These are phyloP conservation scores for Gastrophryne carolinensis DNA, from an alignment of 2,797 vertebrate species.

Conservation along the genomic window DNA sequence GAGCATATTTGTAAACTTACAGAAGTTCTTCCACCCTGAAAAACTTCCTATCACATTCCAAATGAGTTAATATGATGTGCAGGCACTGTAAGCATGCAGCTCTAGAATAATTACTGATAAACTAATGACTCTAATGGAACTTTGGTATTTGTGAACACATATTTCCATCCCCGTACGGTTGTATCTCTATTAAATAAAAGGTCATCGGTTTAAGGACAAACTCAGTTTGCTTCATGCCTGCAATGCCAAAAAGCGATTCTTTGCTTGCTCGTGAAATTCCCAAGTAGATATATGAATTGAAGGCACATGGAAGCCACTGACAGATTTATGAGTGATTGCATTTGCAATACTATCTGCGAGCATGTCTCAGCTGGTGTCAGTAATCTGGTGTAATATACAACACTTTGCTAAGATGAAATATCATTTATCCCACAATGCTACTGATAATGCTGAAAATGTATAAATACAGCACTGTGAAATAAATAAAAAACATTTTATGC, in stretches of 20 bases:
- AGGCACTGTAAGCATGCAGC: not conserved
- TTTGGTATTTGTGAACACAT: not conserved
- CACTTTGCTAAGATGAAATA: constrained; percentile 33
- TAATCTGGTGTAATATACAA: constrained; percentile 27
- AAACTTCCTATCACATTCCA: not conserved
- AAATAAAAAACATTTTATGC: not conserved
- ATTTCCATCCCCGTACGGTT: not conserved
- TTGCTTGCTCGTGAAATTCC: constrained; percentile 12
- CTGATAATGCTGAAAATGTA: constrained; percentile 19
- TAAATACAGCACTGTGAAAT: constrained; percentile 18
- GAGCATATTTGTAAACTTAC: not conserved
- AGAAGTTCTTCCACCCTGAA: not conserved
- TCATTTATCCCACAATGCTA: constrained; percentile 32
- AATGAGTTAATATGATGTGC: not conserved
- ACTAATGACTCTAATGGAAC: not conserved
- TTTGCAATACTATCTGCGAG: constrained; percentile 29
- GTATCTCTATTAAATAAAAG: not conserved
- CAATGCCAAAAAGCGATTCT: constrained; percentile 19
- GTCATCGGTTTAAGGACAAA: constrained; percentile 1
- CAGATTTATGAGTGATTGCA: constrained; percentile 27
- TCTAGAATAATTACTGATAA: not conserved
- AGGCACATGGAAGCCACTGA: constrained; percentile 24
- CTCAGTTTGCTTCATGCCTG: constrained; percentile 4
- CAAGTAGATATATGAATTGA: constrained; percentile 19
- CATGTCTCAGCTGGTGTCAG: constrained; percentile 33